A percentile compares a stretch with the other conserved stretches of the same genome.
Conservation (phyloP, 1,140 invertebrate genomes). For the Diachasmimorpha longicaudata region DNA sequence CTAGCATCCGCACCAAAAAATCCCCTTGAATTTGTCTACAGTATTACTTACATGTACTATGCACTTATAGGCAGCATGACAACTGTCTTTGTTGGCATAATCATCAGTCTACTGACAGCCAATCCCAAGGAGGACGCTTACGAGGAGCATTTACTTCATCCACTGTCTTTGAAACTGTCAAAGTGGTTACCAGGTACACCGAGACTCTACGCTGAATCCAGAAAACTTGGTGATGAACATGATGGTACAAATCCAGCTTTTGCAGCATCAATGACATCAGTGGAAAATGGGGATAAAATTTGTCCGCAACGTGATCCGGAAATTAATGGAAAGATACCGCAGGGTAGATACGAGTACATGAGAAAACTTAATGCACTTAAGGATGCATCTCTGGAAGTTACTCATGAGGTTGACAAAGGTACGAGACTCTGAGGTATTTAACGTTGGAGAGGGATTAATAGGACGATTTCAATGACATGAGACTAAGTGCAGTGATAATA, state of each 20-base stretch:
- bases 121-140: conserved; percentile 69
- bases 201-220: conserved; percentile 49
- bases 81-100: conserved; percentile 69
- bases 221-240: conserved; percentile 39
- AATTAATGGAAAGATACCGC: conserved; percentile 41
- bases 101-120: conserved; percentile 70
- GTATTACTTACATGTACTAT: conserved; percentile 80
- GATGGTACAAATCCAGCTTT: conserved; percentile 33
- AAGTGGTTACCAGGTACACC: conserved; percentile 64
- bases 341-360: conserved; percentile 43
- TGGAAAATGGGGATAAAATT: conserved; percentile 36
- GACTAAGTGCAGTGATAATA: background rate
- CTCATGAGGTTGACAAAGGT: conserved; percentile 56
- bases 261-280: conserved; percentile 39
- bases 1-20: background rate
- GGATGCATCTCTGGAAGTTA: conserved; percentile 53
- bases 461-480: background rate
- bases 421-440: conserved; percentile 46
- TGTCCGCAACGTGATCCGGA: conserved; percentile 30
- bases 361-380: conserved; percentile 56
- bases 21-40: conserved; percentile 66
- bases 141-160: conserved; percentile 73
- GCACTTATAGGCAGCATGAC: conserved; percentile 72
- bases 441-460: background rate
- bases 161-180: conserved; percentile 67